phyloP scores from a whole-genome alignment of 2,113 vertebrate genomes.

The Chionis minor region DNA sequence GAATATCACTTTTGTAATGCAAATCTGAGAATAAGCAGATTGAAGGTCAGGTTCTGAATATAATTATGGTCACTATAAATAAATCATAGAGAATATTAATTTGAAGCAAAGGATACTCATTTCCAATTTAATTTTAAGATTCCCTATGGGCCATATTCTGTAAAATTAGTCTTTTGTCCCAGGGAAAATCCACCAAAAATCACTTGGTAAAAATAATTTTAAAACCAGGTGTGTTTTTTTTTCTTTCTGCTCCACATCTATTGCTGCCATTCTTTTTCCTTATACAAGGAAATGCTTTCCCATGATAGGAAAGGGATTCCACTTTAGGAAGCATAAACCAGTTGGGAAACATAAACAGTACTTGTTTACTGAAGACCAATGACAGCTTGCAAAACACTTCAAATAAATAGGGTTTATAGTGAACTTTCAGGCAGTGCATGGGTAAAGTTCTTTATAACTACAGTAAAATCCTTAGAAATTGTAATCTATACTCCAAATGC shows the following conservation, averaged over 20 bases:
- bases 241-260: neutral
- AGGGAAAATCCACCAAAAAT: neutral
- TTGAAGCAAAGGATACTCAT: neutral
- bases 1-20: slow-evolving; percentile 8
- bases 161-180: neutral
- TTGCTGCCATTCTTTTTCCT: neutral
- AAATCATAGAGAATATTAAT: neutral
- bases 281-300: neutral
- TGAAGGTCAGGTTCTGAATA: slow-evolving; percentile 22
- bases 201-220: neutral
- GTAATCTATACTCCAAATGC: neutral
- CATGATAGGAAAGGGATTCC: neutral
- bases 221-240: neutral
- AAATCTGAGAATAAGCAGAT: slow-evolving; percentile 1
- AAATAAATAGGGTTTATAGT: neutral
- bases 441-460: neutral
- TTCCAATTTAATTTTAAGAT: slow-evolving; percentile 8
- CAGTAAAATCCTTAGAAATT: neutral
- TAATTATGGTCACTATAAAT: neutral
- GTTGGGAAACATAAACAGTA: neutral
- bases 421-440: neutral
- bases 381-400: neutral
- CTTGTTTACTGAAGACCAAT: neutral
- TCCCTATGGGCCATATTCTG: neutral
- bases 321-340: neutral